Base-by-base conservation (phyloP, 2,888 invertebrate species). In the Tiliacea aurago region DNA sequence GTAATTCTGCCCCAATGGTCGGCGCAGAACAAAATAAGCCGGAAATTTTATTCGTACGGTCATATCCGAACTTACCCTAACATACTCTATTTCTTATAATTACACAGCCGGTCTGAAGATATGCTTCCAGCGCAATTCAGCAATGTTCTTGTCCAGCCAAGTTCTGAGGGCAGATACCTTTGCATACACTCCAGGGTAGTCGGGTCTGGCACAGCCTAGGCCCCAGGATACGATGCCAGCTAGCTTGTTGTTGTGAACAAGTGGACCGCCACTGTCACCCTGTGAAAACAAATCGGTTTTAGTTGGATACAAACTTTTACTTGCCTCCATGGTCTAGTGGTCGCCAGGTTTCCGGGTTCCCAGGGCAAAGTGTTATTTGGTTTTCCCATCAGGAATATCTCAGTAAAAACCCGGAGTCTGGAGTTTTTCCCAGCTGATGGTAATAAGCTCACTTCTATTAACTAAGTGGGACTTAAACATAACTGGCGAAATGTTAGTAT, bases 261-360 rank as follows among this genome's bases (percentile, higher is more conserved):
- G 77, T 0, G 93, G 93, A 4, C 96, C 97, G 10, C 97, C 97
- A 15, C 97, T 97, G 70, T 94, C 94, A 70, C 97, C 97, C 96
- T 97, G 84, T 18, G 13, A n/a, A 49, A 28, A 15, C 0, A 28
- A 2, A 56, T 20, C 10, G 4, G 0, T 37, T n/a, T 53, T 73
- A 18, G 1, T n/a, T 41, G 2, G 4, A 20, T 43, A 23, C 18
- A 6, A 47, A 18, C n/a, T 47, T 47, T 47, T 47, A 6, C 0
- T 47, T 6, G 1, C 18, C 45, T 47, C 7, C 6, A 18, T 20
- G 20, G 47, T 47, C 15, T 47, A 37, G 37, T 37, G 18, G 47
- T 47, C 47, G 4, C 37, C 37, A 37, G 6, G 37, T 37, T 37
- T 6, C 4, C 37, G 4, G 37, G 37, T 37, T 4, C 37, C 4